Evolutionary conservation across 2,113 vertebrate genomes (phyloP).

Genomic region (Gobius niger): DNA sequence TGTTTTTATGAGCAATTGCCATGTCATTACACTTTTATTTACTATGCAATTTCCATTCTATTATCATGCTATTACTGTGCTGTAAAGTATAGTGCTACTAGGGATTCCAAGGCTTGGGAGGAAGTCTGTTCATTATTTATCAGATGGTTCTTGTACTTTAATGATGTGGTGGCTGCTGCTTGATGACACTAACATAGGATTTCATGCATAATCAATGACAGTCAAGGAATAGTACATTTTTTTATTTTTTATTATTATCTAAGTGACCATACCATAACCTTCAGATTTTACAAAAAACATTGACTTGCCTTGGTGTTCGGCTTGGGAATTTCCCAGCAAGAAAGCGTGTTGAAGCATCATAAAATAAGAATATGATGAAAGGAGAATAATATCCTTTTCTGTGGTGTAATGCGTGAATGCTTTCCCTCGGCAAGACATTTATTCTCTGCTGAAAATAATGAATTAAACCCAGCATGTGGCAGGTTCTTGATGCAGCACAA

Average conservation of each 20-base stretch:
- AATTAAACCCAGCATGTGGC: constrained; percentile 11
- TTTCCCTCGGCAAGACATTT: not conserved
- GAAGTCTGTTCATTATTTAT: constrained; percentile 39
- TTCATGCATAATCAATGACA: not conserved
- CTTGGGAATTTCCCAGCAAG: too few relatives aligned
- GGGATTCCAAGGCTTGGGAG: constrained; percentile 22
- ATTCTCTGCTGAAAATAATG: not conserved
- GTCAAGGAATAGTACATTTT: not conserved
- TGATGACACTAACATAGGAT: not conserved
- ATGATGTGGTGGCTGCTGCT: not conserved
- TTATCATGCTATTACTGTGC: constrained; percentile 12
- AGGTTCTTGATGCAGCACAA: not conserved
- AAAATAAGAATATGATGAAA: too few relatives aligned
- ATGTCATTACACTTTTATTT: too few relatives aligned
- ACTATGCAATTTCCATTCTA: constrained; percentile 9
- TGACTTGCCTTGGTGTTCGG: too few relatives aligned
- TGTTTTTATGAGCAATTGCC: too few relatives aligned
- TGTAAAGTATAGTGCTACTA: too few relatives aligned
- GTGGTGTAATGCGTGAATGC: too few relatives aligned
- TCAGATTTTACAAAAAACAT: too few relatives aligned
- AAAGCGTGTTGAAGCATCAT: too few relatives aligned
- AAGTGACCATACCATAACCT: too few relatives aligned
- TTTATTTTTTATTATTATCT: not conserved
- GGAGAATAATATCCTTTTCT: too few relatives aligned
- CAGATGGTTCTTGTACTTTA: not conserved